These are phyloP conservation scores for Sitophilus oryzae DNA, from an alignment of 1,140 invertebrate genomes.

Conservation along the genomic window DNA sequence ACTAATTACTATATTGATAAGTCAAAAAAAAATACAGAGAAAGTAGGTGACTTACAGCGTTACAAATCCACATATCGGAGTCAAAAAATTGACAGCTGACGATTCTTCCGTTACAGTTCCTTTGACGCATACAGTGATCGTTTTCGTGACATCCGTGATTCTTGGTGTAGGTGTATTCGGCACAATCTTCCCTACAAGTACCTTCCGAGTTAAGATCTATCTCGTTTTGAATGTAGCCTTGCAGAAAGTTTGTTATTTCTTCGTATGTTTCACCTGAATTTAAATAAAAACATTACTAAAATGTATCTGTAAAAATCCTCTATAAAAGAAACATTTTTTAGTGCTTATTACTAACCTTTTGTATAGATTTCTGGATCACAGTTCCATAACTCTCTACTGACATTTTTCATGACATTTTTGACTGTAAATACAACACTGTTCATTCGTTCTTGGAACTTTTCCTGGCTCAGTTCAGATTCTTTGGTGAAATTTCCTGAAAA, in stretches of 20 bases:
- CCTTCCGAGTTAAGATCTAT: conserved; percentile 67
- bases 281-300: no score
- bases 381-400: conserved; percentile 62
- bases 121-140: conserved; percentile 60
- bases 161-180: conserved; percentile 61
- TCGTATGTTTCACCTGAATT: conserved; percentile 67
- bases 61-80: conserved; percentile 76
- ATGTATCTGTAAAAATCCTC: no score
- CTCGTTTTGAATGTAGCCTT: conserved; percentile 82
- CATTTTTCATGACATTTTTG: conserved; percentile 57
- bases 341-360: no score
- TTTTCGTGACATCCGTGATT: conserved; percentile 57
- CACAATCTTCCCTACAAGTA: conserved; percentile 71
- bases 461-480: conserved; percentile 57
- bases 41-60: conserved; percentile 62
- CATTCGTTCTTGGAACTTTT: conserved; percentile 59
- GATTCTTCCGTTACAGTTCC: conserved; percentile 64
- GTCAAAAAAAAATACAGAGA: no score
- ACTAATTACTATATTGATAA: no score
- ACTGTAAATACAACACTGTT: conserved; percentile 59
- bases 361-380: conserved; percentile 67
- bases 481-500: conserved; percentile 57
- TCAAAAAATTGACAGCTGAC: conserved; percentile 72
- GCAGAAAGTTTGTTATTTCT: conserved; percentile 68
- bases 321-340: no score